A percentile compares a stretch with the other conserved stretches of the same genome.
phyloP scores from a whole-genome alignment of 92 coral and sea anemone genomes.

The Umimayanthus kanabou region DNA sequence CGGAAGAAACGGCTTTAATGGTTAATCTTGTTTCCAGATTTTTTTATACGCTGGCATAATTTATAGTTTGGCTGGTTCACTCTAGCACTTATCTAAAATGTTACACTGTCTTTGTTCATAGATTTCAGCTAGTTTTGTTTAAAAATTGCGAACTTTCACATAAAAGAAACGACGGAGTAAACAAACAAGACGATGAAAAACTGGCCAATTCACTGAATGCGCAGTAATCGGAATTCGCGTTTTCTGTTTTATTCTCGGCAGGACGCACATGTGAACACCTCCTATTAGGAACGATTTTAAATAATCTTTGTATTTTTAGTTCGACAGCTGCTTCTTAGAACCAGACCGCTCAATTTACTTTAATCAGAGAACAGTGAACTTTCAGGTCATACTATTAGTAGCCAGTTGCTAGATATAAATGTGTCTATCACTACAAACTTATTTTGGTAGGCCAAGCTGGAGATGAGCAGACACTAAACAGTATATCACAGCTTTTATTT shows the following conservation, averaged over 20 bases:
- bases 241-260: slow-evolving; percentile 10
- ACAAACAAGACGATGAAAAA: slow-evolving; percentile 4
- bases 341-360: slow-evolving; percentile 27
- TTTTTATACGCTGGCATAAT: neutral
- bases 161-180: neutral
- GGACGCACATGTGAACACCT: slow-evolving; percentile 2
- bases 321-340: slow-evolving; percentile 19
- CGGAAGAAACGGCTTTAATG: slow-evolving; percentile 8
- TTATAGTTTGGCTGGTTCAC: neutral
- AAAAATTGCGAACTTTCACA: neutral
- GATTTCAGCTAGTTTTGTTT: neutral
- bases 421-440: neutral
- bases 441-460: slow-evolving; percentile 10
- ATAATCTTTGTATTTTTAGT: neutral
- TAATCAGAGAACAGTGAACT: neutral
- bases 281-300: slow-evolving; percentile 22
- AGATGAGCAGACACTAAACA: neutral
- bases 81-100: neutral
- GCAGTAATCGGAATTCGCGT: neutral
- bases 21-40: neutral
- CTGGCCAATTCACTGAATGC: slow-evolving; percentile 4
- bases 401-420: neutral
- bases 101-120: slow-evolving; percentile 15
- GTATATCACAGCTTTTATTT: neutral
- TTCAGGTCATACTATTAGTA: neutral